Percentiles rank a stretch among this genome's conserved stretches.
Conservation (phyloP, 1,140 invertebrate species). For the Drosophila neocordata region DNA sequence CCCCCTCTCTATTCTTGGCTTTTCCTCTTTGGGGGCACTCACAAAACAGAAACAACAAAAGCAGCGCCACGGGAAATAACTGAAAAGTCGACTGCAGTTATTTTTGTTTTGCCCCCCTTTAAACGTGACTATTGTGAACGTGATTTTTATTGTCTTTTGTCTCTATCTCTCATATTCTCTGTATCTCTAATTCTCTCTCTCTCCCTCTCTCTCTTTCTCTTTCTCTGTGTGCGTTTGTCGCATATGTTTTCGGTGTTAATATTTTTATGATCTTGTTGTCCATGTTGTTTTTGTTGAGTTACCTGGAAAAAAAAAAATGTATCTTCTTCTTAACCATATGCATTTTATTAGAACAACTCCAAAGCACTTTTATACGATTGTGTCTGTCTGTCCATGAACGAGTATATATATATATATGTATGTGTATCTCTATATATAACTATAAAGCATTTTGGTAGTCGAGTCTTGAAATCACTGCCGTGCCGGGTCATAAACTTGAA, state of each 20-base stretch:
- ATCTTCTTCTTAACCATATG: conserved; percentile 13
- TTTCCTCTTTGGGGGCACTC: neutral
- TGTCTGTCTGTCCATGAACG: neutral
- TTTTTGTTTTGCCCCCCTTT: conserved; percentile 30
- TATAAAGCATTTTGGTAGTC: conserved; percentile 17
- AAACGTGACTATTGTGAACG: conserved; percentile 64
- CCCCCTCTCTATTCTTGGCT: neutral
- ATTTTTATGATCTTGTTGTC: conserved; percentile 49
- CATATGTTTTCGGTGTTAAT: conserved; percentile 61
- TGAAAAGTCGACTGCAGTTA: conserved; percentile 34
- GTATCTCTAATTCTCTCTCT: neutral
- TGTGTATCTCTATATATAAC: conserved; percentile 9
- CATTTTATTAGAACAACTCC: conserved; percentile 35
- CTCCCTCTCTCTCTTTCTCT: neutral
- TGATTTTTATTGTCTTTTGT: conserved; percentile 29
- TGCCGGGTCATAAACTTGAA: conserved; percentile 10
- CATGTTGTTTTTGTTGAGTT: conserved; percentile 9
- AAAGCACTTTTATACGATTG: neutral
- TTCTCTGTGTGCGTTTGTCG: neutral
- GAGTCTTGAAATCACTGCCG: conserved; percentile 7
- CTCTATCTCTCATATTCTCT: neutral
- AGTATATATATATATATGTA: conserved; percentile 24
- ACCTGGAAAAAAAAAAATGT: conserved; percentile 21
- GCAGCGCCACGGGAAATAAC: conserved; percentile 31
- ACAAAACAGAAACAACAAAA: conserved; percentile 20